Base-by-base conservation (phyloP, 2,888 invertebrate genomes). In the Drosophila anomalata region DNA sequence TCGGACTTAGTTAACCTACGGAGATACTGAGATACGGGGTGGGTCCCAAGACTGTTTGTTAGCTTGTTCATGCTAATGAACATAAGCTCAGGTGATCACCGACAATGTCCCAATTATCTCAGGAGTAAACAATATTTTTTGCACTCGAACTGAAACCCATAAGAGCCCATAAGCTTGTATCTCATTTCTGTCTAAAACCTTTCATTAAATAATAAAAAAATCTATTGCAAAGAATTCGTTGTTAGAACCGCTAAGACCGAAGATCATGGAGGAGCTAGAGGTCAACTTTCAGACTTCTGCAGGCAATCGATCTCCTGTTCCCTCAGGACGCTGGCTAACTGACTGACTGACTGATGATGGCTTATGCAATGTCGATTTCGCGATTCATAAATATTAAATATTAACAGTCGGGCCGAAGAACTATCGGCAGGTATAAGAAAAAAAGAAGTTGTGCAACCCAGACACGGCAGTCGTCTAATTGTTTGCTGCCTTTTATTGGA, bases 401-500 rank as follows among this genome's bases (percentile, higher is more conserved):
- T 41, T 12, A n/a, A 20, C 29, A 63, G 44, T 11, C 50, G 53
- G 24, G 60, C 48, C 7, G 36, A 36, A n/a, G 36, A 36, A 36
- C 36, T 36, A 36, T n/a, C 7, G 7, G 36, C 36, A 36, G n/a
- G 20, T 12, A 24, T 17, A 12, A 51, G 11, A 41, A 22, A 33
- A 55, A 46, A 48, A 42, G 52, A 63, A 53, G 39, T 51, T 36
- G 36, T n/a, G 36, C 36, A 36, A 36, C 36, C 54, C 46, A 59
- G 58, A 53, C 66, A 66, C 60, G 62, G 59, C 66, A 77, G 75
- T 80, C 77, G 76, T 80, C 78, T 88, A 84, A 84, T 88, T 88
- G 83, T 84, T 84, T 87, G 59, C 75, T 68, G 78, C 83, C 88
- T 76, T 84, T 87, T 84, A 75, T 67, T 84, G 79, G 74, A 76